A percentile compares a stretch with the other conserved stretches of the same genome.
Evolutionary conservation across 1,140 invertebrate species (phyloP).

Genomic region (Vanessa atalanta): DNA sequence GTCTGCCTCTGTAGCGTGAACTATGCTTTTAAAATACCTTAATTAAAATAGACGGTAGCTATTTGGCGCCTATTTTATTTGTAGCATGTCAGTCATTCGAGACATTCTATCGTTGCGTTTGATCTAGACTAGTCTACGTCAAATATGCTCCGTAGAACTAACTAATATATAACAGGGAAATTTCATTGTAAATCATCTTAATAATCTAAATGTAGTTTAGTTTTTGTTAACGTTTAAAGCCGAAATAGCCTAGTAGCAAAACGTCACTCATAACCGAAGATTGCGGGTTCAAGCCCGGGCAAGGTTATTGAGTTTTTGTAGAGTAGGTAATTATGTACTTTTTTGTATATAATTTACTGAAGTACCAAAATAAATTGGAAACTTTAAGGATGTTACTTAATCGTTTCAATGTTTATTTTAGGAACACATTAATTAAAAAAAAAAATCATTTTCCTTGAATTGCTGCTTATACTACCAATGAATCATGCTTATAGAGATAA

Average conservation of each 20-base stretch:
- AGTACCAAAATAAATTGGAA: no score
- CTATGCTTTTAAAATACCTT: conserved; percentile 49
- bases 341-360: no score
- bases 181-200: not conserved
- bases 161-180: not conserved
- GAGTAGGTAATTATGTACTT: no score
- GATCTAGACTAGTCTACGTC: conserved; percentile 8
- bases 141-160: conserved; percentile 1
- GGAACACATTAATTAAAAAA: no score
- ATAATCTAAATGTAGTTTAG: not conserved
- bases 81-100: conserved; percentile 35
- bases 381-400: no score
- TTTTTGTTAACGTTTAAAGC: not conserved
- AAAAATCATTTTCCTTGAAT: not conserved
- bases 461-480: not conserved
- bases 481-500: not conserved
- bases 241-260: no score
- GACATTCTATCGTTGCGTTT: conserved; percentile 34
- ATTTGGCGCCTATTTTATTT: conserved; percentile 51
- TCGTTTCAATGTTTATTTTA: no score
- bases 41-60: conserved; percentile 52
- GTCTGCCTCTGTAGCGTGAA: conserved; percentile 31
- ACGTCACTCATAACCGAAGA: no score
- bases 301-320: no score
- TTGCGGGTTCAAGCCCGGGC: no score